Conservation (phyloP, 2,888 invertebrate genomes). For the Metalampra italica region DNA sequence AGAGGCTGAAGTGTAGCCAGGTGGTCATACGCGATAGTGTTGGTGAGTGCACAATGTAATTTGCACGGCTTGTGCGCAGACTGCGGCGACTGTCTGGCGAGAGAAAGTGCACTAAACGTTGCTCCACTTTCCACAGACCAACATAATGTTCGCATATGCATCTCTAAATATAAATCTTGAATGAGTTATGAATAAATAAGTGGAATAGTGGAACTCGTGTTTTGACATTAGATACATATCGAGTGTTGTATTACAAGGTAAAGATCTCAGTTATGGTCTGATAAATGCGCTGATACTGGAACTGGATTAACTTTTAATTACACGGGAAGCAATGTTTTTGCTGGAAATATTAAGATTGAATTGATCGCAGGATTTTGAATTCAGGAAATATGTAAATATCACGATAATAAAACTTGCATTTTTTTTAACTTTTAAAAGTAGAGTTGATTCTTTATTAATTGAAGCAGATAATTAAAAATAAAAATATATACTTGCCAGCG, state of each 20-base stretch:
- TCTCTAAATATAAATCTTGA: conserved; percentile 5
- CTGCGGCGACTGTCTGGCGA: conserved; percentile 41
- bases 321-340: background rate
- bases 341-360: no score
- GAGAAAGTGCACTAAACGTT: conserved; percentile 63
- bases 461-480: no score
- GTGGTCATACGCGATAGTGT: conserved; percentile 24
- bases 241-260: conserved; percentile 43
- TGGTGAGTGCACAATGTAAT: conserved; percentile 40
- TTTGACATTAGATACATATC: conserved; percentile 39
- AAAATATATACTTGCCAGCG: no score
- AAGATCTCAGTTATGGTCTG: conserved; percentile 52
- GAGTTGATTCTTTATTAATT: no score
- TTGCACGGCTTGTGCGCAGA: conserved; percentile 53
- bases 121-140: conserved; percentile 67
- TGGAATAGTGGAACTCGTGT: conserved; percentile 20
- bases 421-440: no score
- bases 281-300: conserved; percentile 22
- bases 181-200: conserved; percentile 2
- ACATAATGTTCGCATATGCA: conserved; percentile 33
- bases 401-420: no score
- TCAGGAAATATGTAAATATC: no score
- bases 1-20: conserved; percentile 32
- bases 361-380: no score
- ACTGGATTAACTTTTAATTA: background rate